Conservation (phyloP, 1,140 invertebrate species). For the Drosophila pseudoananassae region DNA sequence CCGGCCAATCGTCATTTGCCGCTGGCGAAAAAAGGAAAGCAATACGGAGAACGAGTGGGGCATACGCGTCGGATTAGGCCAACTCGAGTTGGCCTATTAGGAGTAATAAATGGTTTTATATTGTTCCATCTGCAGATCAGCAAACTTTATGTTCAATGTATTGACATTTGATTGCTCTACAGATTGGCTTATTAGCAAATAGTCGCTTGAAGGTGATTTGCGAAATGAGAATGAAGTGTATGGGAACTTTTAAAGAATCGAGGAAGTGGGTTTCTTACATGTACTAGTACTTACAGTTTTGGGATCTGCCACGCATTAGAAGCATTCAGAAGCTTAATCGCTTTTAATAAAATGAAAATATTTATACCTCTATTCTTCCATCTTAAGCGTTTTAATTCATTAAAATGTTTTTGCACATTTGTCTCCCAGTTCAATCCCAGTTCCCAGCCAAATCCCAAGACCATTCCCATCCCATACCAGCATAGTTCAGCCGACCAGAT, state of each 20-base stretch:
- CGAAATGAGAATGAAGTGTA: not conserved
- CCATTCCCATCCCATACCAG: constrained; percentile 34
- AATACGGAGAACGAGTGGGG: constrained; percentile 29
- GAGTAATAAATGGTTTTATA: constrained; percentile 66
- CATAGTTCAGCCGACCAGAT: constrained; percentile 60
- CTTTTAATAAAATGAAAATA: constrained; percentile 40
- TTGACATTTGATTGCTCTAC: constrained; percentile 74
- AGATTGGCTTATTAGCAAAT: constrained; percentile 73
- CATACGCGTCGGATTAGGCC: constrained; percentile 42
- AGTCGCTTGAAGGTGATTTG: constrained; percentile 4
- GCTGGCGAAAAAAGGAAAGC: constrained; percentile 29
- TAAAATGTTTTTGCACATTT: constrained; percentile 70
- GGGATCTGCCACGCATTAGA: too few species aligned
- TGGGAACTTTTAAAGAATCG: constrained; percentile 2
- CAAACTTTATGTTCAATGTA: constrained; percentile 61
- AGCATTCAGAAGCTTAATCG: constrained; percentile 10
- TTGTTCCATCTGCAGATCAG: constrained; percentile 52
- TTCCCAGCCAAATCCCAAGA: not conserved
- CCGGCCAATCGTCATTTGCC: constrained; percentile 35
- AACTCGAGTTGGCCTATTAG: constrained; percentile 25
- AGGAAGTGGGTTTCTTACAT: too few species aligned
- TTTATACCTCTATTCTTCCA: constrained; percentile 27
- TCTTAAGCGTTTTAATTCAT: constrained; percentile 66
- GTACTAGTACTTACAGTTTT: too few species aligned
- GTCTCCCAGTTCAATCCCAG: constrained; percentile 3